phyloP scores from a whole-genome alignment of 2,888 invertebrate genomes.

The Sinhomidia bicolor region DNA sequence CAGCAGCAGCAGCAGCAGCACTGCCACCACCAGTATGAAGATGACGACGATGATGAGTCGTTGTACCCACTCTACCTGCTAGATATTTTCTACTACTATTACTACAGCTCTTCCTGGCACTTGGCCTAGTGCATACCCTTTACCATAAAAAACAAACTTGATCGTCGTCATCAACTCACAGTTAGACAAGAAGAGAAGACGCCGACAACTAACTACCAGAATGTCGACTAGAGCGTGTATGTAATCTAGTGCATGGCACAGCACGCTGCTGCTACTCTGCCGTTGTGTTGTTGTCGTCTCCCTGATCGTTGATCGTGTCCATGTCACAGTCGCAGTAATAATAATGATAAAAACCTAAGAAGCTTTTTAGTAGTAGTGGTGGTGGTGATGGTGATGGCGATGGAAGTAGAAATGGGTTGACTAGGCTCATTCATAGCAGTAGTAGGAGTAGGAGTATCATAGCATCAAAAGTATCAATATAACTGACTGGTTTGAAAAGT shows the following conservation, averaged over 20 bases:
- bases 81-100: not conserved
- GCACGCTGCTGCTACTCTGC: too few species aligned
- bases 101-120: not conserved
- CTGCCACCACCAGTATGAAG: too few species aligned
- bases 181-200: not conserved
- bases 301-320: constrained; percentile 31
- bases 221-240: not conserved
- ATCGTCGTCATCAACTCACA: not conserved
- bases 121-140: constrained; percentile 36
- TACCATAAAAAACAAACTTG: constrained; percentile 6
- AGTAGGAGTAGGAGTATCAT: constrained; percentile 13
- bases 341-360: constrained; percentile 14
- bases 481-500: constrained; percentile 19
- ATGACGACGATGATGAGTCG: not conserved
- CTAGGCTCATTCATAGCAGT: not conserved
- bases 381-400: too few species aligned
- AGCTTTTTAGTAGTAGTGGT: too few species aligned
- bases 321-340: constrained; percentile 19
- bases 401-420: not conserved
- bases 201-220: constrained; percentile 15
- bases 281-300: constrained; percentile 34
- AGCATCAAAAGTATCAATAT: too few species aligned
- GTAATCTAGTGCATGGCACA: constrained; percentile 4
- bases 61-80: constrained; percentile 5
- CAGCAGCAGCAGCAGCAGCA: too few species aligned